Conservation (phyloP, 2,113 vertebrate genomes). For the Aix galericulata region DNA sequence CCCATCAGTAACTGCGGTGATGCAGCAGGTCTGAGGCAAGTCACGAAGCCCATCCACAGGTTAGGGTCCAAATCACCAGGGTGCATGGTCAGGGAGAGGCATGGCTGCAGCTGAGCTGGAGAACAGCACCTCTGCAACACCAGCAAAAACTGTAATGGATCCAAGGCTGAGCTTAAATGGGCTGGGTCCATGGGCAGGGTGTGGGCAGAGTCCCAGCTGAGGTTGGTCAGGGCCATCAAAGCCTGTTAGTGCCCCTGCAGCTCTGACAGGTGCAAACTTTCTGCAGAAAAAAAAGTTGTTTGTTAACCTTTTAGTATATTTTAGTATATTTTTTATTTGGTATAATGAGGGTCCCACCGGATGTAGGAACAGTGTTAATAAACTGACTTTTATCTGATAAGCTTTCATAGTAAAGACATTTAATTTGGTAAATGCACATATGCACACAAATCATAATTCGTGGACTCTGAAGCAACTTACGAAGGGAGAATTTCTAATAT, state of each 20-base stretch:
- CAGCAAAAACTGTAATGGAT: fast-evolving
- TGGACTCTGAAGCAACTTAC: background rate
- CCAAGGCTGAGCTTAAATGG: background rate
- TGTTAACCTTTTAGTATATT: background rate
- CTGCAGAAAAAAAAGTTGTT: background rate
- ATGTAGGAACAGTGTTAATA: background rate
- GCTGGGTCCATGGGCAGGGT: background rate
- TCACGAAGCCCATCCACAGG: background rate
- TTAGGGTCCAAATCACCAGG: background rate
- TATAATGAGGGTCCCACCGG: fast-evolving
- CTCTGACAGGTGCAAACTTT: background rate
- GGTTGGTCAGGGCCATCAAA: background rate
- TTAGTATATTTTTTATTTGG: no score
- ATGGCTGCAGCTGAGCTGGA: fast-evolving
- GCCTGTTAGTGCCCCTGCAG: background rate
- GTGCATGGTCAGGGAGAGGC: fast-evolving
- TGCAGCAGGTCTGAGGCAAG: background rate
- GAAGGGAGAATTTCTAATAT: background rate
- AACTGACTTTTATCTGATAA: background rate
- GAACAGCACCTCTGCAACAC: fast-evolving
- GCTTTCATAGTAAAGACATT: background rate
- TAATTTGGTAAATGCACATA: background rate
- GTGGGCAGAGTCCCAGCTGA: background rate
- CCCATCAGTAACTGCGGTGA: background rate
- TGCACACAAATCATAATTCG: background rate